Conservation (phyloP, 2,113 vertebrate genomes). For the Columbina picui region DNA sequence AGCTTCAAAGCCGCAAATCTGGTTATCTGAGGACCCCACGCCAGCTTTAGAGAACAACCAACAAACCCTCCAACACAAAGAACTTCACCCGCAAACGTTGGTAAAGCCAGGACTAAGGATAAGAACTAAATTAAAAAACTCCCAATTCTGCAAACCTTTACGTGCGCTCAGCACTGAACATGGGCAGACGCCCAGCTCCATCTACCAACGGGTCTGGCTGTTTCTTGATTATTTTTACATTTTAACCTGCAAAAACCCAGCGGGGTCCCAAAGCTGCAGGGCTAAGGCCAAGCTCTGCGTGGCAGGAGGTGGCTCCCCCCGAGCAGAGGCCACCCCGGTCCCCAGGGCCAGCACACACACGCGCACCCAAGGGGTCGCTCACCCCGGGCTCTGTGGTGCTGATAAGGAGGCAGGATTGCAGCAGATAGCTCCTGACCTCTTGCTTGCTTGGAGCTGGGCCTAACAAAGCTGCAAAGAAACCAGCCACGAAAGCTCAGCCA, state of each 20-base stretch:
- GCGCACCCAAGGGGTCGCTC: fast-evolving
- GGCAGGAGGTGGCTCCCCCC: background rate
- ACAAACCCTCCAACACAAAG: background rate
- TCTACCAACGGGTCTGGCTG: fast-evolving
- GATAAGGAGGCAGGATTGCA: background rate
- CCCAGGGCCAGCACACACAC: fast-evolving
- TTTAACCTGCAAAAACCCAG: background rate
- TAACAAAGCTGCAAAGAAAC: background rate
- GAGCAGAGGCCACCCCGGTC: background rate
- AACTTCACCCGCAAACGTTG: background rate
- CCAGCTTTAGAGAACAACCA: background rate
- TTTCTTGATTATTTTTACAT: background rate
- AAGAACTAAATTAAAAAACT: background rate
- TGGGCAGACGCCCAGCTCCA: fast-evolving
- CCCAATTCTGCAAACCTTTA: background rate
- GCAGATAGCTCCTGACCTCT: conserved; percentile 22
- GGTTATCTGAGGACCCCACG: background rate
- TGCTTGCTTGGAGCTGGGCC: background rate
- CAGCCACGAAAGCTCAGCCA: background rate
- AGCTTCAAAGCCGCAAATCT: background rate
- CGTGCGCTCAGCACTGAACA: fast-evolving
- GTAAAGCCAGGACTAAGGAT: background rate
- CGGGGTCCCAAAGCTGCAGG: fast-evolving
- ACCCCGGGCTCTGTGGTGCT: background rate
- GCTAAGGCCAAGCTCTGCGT: background rate